Conservation (phyloP, 2,888 invertebrate species). For the Amblyjoppa fuscipennis region DNA sequence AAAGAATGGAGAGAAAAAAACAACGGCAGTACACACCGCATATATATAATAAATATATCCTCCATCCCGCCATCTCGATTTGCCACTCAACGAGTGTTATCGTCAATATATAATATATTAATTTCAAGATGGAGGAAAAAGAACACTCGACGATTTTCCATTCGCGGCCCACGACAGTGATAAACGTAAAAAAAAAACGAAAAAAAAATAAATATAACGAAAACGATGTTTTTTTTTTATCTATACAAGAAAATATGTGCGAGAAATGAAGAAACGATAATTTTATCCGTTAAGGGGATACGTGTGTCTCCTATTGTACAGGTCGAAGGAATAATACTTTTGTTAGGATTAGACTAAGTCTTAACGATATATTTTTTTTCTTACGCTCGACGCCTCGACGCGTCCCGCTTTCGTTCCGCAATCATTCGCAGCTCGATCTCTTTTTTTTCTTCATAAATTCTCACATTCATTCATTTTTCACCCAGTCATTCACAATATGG, state of each 20-base stretch:
- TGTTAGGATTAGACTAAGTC: conserved; percentile 78
- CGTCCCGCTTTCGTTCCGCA: neutral
- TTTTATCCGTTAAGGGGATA: conserved; percentile 69
- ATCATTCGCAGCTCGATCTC: conserved; percentile 19
- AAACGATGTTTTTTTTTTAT: conserved; percentile 61
- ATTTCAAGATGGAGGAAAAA: conserved; percentile 76
- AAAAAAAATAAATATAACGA: conserved; percentile 63
- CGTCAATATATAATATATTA: conserved; percentile 80
- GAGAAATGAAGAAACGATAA: conserved; percentile 73
- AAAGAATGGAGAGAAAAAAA: conserved; percentile 73
- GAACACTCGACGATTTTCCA: conserved; percentile 73
- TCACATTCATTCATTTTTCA: conserved; percentile 48
- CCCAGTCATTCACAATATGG: conserved; percentile 71
- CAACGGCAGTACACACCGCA: conserved; percentile 63
- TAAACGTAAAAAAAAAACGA: conserved; percentile 64
- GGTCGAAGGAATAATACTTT: conserved; percentile 83
- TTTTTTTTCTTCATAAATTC: conserved; percentile 25
- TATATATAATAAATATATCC: conserved; percentile 40
- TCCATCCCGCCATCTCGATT: conserved; percentile 41
- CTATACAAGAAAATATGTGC: conserved; percentile 82
- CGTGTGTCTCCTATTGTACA: conserved; percentile 80
- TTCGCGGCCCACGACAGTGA: conserved; percentile 62
- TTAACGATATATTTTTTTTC: conserved; percentile 60
- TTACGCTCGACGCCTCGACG: conserved; percentile 46
- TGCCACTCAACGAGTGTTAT: conserved; percentile 58